phyloP scores from a whole-genome alignment of 2,888 invertebrate genomes.

The Drosophila emarginata region DNA sequence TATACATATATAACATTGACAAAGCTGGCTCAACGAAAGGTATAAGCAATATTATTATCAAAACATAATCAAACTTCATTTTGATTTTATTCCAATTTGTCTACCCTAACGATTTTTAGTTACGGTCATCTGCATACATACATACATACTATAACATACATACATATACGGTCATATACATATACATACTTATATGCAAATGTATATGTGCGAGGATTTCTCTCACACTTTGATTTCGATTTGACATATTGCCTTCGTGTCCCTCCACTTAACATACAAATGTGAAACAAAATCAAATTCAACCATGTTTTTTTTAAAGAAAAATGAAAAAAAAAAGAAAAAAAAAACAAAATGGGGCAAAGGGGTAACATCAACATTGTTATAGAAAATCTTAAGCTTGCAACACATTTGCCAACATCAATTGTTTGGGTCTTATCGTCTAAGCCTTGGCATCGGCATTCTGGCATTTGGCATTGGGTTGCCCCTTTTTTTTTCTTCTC shows the following conservation, averaged over 20 bases:
- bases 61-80: constrained; percentile 5
- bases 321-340: constrained; percentile 35
- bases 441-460: constrained; percentile 11
- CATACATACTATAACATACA: background rate
- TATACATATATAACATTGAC: constrained; percentile 26
- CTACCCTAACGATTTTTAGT: constrained; percentile 11
- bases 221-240: background rate
- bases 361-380: constrained; percentile 25
- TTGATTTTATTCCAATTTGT: constrained; percentile 12
- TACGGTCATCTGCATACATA: constrained; percentile 8
- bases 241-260: constrained; percentile 13
- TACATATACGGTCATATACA: background rate
- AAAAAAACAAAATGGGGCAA: constrained; percentile 17
- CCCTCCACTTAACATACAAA: constrained; percentile 43
- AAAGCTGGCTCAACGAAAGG: no score
- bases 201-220: background rate
- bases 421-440: constrained; percentile 56
- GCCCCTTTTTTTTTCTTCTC: constrained; percentile 24
- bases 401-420: constrained; percentile 51
- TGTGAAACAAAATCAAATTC: constrained; percentile 48
- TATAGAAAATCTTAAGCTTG: constrained; percentile 46
- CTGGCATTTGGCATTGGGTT: constrained; percentile 36
- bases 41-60: constrained; percentile 1
- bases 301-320: constrained; percentile 18
- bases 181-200: background rate